Evolutionary conservation across 2,888 invertebrate species (phyloP).

Genomic region (Mayetiola destructor): DNA sequence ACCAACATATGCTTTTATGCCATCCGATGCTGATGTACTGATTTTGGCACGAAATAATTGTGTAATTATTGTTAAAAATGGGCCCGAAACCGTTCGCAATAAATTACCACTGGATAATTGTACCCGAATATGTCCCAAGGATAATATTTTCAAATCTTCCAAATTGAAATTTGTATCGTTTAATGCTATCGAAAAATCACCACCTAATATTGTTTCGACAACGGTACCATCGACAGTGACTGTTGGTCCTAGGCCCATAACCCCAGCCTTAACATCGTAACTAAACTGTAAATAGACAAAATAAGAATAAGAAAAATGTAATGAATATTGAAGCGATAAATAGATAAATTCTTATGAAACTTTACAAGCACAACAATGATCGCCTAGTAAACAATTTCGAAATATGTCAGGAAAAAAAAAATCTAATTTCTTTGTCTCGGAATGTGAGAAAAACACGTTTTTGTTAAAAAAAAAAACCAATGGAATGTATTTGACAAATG

Average conservation of each 20-base stretch:
- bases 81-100: constrained; percentile 29
- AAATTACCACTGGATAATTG: constrained; percentile 29
- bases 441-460: too few species aligned
- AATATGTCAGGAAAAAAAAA: too few species aligned
- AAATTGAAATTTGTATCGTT: constrained; percentile 26
- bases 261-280: constrained; percentile 28
- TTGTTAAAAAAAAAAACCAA: too few species aligned
- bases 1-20: constrained; percentile 30
- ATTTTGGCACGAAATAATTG: constrained; percentile 31
- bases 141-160: constrained; percentile 29
- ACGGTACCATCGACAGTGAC: constrained; percentile 30
- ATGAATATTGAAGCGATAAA: too few species aligned
- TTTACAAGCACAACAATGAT: too few species aligned
- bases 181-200: constrained; percentile 29
- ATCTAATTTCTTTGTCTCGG: too few species aligned
- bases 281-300: constrained; percentile 25
- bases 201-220: constrained; percentile 28
- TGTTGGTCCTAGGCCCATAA: constrained; percentile 29
- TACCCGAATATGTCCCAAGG: constrained; percentile 31
- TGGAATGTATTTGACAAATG: too few species aligned
- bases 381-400: too few species aligned
- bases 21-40: constrained; percentile 32
- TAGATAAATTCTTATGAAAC: background rate
- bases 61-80: constrained; percentile 32
- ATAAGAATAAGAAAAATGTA: background rate